phyloP scores from a whole-genome alignment of 2,888 invertebrate genomes.

The Agrilus mali region DNA sequence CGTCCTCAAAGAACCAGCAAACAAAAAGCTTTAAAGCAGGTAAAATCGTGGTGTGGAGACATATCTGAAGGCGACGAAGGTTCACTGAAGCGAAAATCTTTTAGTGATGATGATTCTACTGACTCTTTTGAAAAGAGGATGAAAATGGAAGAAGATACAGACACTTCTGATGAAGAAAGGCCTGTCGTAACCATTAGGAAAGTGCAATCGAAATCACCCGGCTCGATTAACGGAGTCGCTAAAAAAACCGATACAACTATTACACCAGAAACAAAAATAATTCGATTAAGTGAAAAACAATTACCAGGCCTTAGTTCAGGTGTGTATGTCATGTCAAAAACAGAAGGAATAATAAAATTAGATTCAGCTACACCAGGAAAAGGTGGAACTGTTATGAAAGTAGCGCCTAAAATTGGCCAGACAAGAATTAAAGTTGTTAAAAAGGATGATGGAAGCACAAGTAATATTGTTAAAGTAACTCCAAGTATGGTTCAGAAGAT shows the following conservation, averaged over 20 bases:
- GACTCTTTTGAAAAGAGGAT: slow-evolving; percentile 30
- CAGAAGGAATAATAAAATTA: slow-evolving; percentile 60
- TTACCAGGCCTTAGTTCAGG: slow-evolving; percentile 50
- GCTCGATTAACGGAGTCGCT: slow-evolving; percentile 19
- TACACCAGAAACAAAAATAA: slow-evolving; percentile 49
- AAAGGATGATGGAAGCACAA: slow-evolving; percentile 21
- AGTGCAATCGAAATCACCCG: slow-evolving; percentile 9
- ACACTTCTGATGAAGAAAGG: slow-evolving; percentile 19
- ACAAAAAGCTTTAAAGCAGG: slow-evolving; percentile 68
- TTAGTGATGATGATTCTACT: slow-evolving; percentile 22
- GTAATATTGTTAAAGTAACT: slow-evolving; percentile 16
- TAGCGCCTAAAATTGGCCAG: slow-evolving; percentile 39
- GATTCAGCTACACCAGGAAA: slow-evolving; percentile 40
- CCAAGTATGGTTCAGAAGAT: slow-evolving; percentile 7
- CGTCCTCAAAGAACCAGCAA: slow-evolving; percentile 68
- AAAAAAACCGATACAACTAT: slow-evolving; percentile 22
- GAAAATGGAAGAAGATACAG: slow-evolving; percentile 27
- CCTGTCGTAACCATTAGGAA: slow-evolving; percentile 13
- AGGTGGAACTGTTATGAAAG: slow-evolving; percentile 31
- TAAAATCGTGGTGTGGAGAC: slow-evolving; percentile 72
- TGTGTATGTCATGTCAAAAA: slow-evolving; percentile 66
- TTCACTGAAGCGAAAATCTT: slow-evolving; percentile 16
- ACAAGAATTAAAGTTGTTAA: slow-evolving; percentile 36
- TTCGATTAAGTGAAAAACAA: slow-evolving; percentile 62
- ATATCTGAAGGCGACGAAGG: slow-evolving; percentile 40